A percentile compares a stretch with the other conserved stretches of the same genome.
Evolutionary conservation across 2,113 vertebrate genomes (phyloP).

Genomic region (Channa maculata): DNA sequence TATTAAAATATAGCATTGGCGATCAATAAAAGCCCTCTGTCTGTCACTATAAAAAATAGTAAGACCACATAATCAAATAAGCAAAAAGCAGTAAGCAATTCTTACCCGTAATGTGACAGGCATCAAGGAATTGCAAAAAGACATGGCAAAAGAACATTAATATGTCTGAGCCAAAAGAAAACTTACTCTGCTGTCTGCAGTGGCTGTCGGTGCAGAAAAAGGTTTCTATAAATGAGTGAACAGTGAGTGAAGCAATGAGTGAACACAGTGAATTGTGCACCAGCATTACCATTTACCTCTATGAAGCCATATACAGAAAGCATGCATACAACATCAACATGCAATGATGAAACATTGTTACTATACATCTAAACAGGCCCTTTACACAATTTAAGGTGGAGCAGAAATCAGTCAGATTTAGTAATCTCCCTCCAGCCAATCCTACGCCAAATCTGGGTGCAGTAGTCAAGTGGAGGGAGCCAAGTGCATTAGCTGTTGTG

Average conservation of each 20-base stretch:
- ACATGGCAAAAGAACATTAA: slow-evolving; percentile 62
- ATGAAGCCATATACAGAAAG: slow-evolving; percentile 8
- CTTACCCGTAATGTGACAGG: slow-evolving; percentile 69
- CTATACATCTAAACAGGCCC: slow-evolving; percentile 40
- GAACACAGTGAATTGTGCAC: slow-evolving; percentile 48
- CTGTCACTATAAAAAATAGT: slow-evolving; percentile 59
- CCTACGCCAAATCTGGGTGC: slow-evolving; percentile 59
- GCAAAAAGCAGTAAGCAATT: slow-evolving; percentile 51
- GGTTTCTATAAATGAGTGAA: slow-evolving; percentile 77
- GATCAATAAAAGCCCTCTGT: slow-evolving; percentile 60
- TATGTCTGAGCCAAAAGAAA: slow-evolving; percentile 51
- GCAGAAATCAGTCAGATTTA: slow-evolving; percentile 69
- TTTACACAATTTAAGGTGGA: slow-evolving; percentile 63
- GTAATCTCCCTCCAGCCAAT: slow-evolving; percentile 60
- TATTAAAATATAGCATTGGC: slow-evolving; percentile 47
- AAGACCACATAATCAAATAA: slow-evolving; percentile 71
- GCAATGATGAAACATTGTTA: slow-evolving; percentile 50
- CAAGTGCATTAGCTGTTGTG: slow-evolving; percentile 66
- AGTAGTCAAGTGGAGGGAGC: slow-evolving; percentile 61
- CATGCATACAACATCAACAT: slow-evolving; percentile 21
- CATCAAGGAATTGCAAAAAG: slow-evolving; percentile 60
- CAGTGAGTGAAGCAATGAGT: slow-evolving; percentile 54
- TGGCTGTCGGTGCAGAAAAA: slow-evolving; percentile 76
- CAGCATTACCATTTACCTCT: slow-evolving; percentile 24
- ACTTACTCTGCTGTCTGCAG: slow-evolving; percentile 80